Evolutionary conservation across 1,140 invertebrate species (phyloP), one percentile per base, ranked within the genome.

Genomic region (Listronotus oregonensis): DNA sequence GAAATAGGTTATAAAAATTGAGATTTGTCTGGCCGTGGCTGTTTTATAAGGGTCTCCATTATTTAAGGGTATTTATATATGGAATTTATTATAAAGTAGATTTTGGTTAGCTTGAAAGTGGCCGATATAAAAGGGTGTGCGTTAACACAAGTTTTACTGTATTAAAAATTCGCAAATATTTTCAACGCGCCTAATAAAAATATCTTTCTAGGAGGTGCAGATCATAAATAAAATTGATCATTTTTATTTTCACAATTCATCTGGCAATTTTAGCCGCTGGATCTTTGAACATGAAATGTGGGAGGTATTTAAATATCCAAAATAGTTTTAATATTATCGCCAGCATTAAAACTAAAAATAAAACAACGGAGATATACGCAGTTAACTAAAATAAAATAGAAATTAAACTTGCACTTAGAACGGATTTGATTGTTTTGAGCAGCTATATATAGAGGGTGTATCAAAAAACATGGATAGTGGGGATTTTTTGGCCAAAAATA

Each of bases 321-420:
- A 60, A 60, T 60, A 60, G 58, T 60, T 49, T 49, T 37, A 60
- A 60, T 50, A 60, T 40, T 60, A 51, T 51, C n/a, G 58, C 58
- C 46, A 60, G 31, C 44, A 47, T 49, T 60, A 51, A 50, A 60
- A 49, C 58, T 60, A 60, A 60, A 49, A 49, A 60, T 60, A 60
- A 15, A 50, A 39, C 31, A 44, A 14, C 14, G 18, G 39, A 44
- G 12, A 57, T 40, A 57, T 42, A 57, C 55, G 55, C 55, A 57
- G 55, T 57, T 57, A 44, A 44, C 55, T 27, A 31, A 57, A 57
- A 44, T 44, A 57, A 57, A 57, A 44, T 44, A n/a, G 55, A 57
- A 57, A 44, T 43, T 57, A 57, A 57, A 57, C 55, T 57, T 57
- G 55, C 39, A 57, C 40, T 57, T 57, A 39, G 55, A 27, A 57